Conservation (phyloP, 2,888 invertebrate genomes). For the Megalurothrips usitatus region DNA sequence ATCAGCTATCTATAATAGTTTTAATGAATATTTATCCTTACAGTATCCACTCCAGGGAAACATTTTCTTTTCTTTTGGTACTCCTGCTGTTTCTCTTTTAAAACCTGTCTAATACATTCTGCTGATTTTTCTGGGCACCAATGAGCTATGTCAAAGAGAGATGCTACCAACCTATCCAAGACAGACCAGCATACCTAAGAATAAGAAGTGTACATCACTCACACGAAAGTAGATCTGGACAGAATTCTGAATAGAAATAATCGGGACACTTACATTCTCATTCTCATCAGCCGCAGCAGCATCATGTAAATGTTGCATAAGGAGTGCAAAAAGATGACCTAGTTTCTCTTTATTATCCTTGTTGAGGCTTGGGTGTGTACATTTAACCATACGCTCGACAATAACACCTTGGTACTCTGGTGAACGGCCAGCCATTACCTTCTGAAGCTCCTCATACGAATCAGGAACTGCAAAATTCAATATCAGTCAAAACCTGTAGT, state of each 20-base stretch:
- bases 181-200: constrained; percentile 39
- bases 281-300: constrained; percentile 40
- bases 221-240: not conserved
- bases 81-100: constrained; percentile 66
- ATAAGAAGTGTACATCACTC: constrained; percentile 24
- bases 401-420: constrained; percentile 64
- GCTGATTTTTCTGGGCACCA: constrained; percentile 64
- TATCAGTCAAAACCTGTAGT: not conserved
- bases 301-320: constrained; percentile 74
- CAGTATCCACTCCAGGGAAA: constrained; percentile 62
- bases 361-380: constrained; percentile 76
- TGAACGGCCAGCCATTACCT: constrained; percentile 57
- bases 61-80: constrained; percentile 57
- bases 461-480: constrained; percentile 54
- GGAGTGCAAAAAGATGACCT: constrained; percentile 65
- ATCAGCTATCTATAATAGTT: not conserved
- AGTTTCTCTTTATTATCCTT: constrained; percentile 74
- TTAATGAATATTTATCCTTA: constrained; percentile 34
- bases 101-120: constrained; percentile 60
- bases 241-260: not conserved
- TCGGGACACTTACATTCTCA: constrained; percentile 36
- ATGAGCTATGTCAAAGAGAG: constrained; percentile 64
- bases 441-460: constrained; percentile 58
- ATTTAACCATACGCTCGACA: constrained; percentile 78
- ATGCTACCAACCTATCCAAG: constrained; percentile 47